Base-by-base conservation (phyloP, 2,888 invertebrate species). In the Drosophila rellima region DNA sequence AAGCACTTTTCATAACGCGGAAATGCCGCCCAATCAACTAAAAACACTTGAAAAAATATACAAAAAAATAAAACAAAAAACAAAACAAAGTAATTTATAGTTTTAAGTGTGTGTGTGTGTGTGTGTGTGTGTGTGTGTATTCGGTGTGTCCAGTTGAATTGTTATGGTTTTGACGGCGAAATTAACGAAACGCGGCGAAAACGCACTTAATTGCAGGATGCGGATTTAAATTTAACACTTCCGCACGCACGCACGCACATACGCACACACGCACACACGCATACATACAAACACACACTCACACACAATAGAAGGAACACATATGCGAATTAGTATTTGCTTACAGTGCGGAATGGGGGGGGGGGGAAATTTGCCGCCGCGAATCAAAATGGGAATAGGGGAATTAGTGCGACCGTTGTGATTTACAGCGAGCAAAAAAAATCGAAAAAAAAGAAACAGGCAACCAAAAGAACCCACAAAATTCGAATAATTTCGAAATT, bases 1-100 rank as follows among this genome's bases (percentile, higher is more conserved):
- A 51, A 75, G 51, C 80, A 80, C 62, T 67, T 60, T 79, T 61
- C 57, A 56, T 50, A 70, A 82, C 61, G 62, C 86, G 88, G 83
- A 88, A 88, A 78, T 80, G 67, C 69, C 66, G 82, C 70, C 66
- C 61, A 67, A 71, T 68, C 66, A 66, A 61, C 70, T 56, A 52
- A 50, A 17, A 35, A 67, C 79, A 80, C 71, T 75, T 57, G 6
- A 68, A 77, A 51, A 65, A 66, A 52, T 56, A 23, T 13, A 55
- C 44, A 44, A 63, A 20, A 63, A 20, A 26, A 26, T 26, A 13
- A 39, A 44, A 18, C 23, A 44, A 29, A 29, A 44, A 47, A 20
- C 42, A 39, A 45, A 23, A 42, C 42, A 44, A 45, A 52, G 44
- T 48, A 55, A 47, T 52, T 54, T 31, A 50, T n/a, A 37, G 18